Evolutionary conservation across 2,113 vertebrate species (phyloP), one percentile per base, ranked within the genome.

Genomic region (Dermatemys mawii): DNA sequence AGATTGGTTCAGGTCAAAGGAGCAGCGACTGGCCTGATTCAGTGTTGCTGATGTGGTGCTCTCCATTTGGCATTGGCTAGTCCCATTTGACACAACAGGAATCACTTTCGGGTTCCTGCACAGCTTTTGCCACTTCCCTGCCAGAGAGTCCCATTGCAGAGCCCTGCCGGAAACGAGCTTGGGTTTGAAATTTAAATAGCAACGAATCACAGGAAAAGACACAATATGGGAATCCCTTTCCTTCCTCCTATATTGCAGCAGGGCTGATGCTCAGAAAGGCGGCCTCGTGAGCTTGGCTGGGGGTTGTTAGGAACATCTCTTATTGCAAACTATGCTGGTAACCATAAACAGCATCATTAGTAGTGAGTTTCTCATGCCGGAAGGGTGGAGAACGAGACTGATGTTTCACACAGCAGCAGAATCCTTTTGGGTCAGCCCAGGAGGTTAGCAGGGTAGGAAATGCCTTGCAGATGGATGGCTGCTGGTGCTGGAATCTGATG

Each of bases 381-480:
- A 41, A 70, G 27, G 84, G 9, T 1, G 5, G 32, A 35, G 35
- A 75, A 17, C 8, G 44, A 70, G 17, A 35, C 57, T 78, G 44
- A 46, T 1, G 38, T 24, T 84, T 82, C 24, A 38, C 73, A 35
- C 76, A 35, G 48, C 17, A 22, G 32, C 41, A 82, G 27, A 80
- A 86, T 35, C n/a, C 16, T 0, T 0, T 29, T 48, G 49, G 51
- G 60, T 38, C 60, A 96, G 54, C 54, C 60, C 3, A 0, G 11
- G 51, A 86, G 38, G 50, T 60, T n/a, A 35, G 8, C 11, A 19
- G 27, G 22, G 73, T 70, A 38, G 29, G 35, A 88, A 46, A 60
- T 73, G 73, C 17, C 5, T 63, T 41, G 2, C 38, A 46, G 24
- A 11, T 46, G 73, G 13, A 76, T 44, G 2, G 24, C 73, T 76